Percentiles rank a stretch among this genome's conserved stretches.
phyloP scores from a whole-genome alignment of 1,140 invertebrate species.

The Listronotus bonariensis region DNA sequence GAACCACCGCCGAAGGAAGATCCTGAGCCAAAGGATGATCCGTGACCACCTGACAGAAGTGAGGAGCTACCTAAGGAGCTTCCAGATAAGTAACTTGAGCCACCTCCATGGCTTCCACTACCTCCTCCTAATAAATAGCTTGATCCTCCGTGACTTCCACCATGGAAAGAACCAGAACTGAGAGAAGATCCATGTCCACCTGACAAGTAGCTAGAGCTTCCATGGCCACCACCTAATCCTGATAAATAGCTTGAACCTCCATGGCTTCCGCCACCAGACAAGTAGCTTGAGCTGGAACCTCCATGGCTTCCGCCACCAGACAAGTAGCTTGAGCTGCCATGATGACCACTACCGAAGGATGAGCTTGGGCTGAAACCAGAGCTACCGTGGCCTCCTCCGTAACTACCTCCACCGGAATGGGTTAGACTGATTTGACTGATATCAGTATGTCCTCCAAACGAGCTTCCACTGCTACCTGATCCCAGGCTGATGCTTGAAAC shows the following conservation, averaged over 20 bases:
- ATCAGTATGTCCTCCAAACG: slow-evolving; percentile 2
- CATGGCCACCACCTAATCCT: not conserved
- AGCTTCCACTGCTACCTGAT: not conserved
- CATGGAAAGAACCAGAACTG: not conserved
- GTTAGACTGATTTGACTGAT: slow-evolving; percentile 29
- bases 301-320: not conserved
- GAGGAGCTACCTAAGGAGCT: not conserved
- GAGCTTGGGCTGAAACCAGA: not conserved
- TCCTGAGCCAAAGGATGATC: slow-evolving; percentile 13
- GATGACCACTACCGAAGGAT: not conserved
- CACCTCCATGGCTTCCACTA: not conserved
- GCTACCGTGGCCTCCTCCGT: slow-evolving; percentile 2
- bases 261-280: not conserved
- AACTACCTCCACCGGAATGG: slow-evolving; percentile 6
- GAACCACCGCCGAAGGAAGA: slow-evolving; percentile 29
- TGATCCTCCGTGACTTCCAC: slow-evolving; percentile 11
- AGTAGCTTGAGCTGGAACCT: not conserved
- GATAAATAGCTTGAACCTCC: not conserved
- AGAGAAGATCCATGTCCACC: not conserved
- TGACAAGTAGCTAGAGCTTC: not conserved
- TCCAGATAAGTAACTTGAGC: not conserved
- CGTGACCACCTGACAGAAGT: slow-evolving; percentile 9
- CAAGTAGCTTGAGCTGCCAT: not conserved
- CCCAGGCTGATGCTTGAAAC: slow-evolving; percentile 21
- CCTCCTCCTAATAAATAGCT: not conserved